Evolutionary conservation across 1,140 invertebrate genomes (phyloP), one percentile per base, ranked within the genome.

Genomic region (Drosophila kepulauana): DNA sequence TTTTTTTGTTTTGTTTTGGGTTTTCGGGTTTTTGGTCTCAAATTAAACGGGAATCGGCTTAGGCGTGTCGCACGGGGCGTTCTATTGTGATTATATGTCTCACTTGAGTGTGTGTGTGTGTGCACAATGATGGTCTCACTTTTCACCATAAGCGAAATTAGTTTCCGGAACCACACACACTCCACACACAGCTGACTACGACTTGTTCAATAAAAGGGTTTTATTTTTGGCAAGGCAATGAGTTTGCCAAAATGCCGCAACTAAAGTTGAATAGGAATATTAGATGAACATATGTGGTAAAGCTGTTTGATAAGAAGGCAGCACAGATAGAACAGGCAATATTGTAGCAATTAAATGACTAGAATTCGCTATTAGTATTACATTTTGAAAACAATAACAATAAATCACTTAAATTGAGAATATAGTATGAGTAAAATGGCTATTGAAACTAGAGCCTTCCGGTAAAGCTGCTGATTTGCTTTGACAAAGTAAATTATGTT

Each of bases 21-120:
- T 43, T 8, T 11, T 28, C 20, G 11, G 51, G 13, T 15, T 63
- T 43, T 35, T 35, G 61, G 77, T 84, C 70, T 88, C 85, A 84
- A 88, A 89, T 88, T 84, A 89, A 84, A 81, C 82, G 84, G 66
- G 80, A 86, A 86, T 86, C 82, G 84, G 84, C 80, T 88, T 89
- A 89, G 82, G 79, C 70, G 64, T 86, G 79, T 81, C 66, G 59
- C 73, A 78, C 54, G 62, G 76, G 82, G 82, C 82, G 82, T 86
- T 82, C 82, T 82, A 86, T 86, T 86, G 76, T 86, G 82, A 82
- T 73, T 33, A 15, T 48, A n/a, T 15, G 16, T 62, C 46, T 35
- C 30, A 30, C 10, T 43, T 62, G n/a, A 25, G 20, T 59, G 10
- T 30, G 13, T 38, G 13, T 43, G 35, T 46, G 49, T 16, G 45